Base-by-base conservation (phyloP, 2,113 vertebrate species). In the Rhabdomys dilectus region DNA sequence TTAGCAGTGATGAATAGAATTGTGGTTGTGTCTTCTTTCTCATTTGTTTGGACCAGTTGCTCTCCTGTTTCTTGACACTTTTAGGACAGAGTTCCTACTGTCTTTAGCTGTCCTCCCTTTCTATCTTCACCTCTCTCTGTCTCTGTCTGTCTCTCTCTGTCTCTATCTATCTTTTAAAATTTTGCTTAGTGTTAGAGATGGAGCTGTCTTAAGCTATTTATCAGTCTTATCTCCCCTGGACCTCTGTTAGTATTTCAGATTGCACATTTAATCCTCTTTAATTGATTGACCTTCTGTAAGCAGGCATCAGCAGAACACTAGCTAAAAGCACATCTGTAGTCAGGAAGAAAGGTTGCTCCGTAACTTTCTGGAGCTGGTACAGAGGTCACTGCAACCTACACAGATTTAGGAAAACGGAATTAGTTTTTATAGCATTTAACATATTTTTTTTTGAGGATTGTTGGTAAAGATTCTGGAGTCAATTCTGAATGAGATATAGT, bases 191-290 rank as follows among this genome's bases (percentile, higher is more conserved):
- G 34, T 91, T 90, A 80, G 84, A 94, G 86, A 96, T 76, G 73
- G 94, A 93, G 72, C 88, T 95, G 80, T 98, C 95, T 94, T 73
- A 86, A 95, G 96, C 89, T 94, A 97, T 97, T 97, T 97, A 97
- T 97, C 97, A 97, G 82, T 93, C 97, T 97, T 97, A 97, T 97
- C 97, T 97, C 91, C 87, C 77, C 93, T 48, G 60, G 86, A 91
- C 87, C 96, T 98, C 77, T 97, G 66, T 96, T 96, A 94, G 39
- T 96, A 95, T 98, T 98, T 98, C 96, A 96, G 73, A 77, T 89
- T 90, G 94, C 98, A 97, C 94, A 96, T 98, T 96, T 98, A 94
- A 98, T 98, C 97, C 58, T 10, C 92, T 98, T 98, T 98, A 98
- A 98, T 98, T 98, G 98, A 97, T 98, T 98, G 97, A 98, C 96